Base-by-base conservation (phyloP, 2,797 vertebrate species). In the Catostomus latipinnis region DNA sequence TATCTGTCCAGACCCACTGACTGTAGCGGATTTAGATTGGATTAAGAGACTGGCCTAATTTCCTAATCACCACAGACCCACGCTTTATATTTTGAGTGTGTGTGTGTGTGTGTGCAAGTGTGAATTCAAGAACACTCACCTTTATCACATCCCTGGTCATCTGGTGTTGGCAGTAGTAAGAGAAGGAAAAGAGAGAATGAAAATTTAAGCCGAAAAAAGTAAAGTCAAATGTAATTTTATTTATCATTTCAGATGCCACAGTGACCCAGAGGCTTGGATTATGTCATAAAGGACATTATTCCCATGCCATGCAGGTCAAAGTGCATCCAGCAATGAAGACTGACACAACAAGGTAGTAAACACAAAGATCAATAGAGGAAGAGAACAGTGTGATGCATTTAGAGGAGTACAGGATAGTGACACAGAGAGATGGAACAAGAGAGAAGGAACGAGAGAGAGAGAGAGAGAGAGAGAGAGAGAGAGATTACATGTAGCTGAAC, bases 91-190 rank as follows among this genome's bases (percentile, higher is more conserved):
- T 62, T 63, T 74, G 72, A 53, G 71, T 52, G 22, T 6, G n/a
- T 45, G 10, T 56, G 53, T 69, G 57, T 14, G 22, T 58, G 46
- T 14, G 12, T 48, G 45, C 34, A 16, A 60, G 60, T 71, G 45
- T 45, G 14, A 72, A 76, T 10, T 78, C n/a, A 46, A 48, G 16
- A 48, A 56, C 0, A 95, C 96, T 91, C 95, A 98, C 97, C 97
- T 98, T 96, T 96, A 78, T 98, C 97, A 92, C 96, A 97, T 93
- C 95, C 95, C 85, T 97, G 96, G 90, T 98, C 97, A 87, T 96
- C 97, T 97, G 93, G 45, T 81, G 94, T 88, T 82, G 90, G 95
- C 93, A 92, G 88, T 90, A 89, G 91, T 92, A 86, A 93, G 90
- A 93, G 16, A 78, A 75, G 73, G 46, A 82, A 78, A 66, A 81